These are phyloP conservation scores for Pandemis heparana DNA, from an alignment of 2,888 invertebrate genomes.

Conservation along the genomic window DNA sequence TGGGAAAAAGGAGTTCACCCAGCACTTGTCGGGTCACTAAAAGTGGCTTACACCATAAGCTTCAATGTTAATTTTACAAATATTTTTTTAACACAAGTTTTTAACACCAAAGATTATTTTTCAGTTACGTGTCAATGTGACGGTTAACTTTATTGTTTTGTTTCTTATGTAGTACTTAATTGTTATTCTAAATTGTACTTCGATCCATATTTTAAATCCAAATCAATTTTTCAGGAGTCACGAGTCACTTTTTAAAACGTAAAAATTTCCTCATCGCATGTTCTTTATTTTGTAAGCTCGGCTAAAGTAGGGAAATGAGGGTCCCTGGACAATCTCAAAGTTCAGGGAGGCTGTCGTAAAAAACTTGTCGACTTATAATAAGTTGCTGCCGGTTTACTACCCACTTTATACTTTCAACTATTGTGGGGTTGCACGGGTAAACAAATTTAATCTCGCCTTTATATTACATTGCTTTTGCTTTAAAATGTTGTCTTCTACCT, in stretches of 20 bases:
- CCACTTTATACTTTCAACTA: slow-evolving; percentile 33
- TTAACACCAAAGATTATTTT: no score
- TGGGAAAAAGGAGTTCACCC: no score
- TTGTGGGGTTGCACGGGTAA: slow-evolving; percentile 11
- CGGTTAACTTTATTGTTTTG: no score
- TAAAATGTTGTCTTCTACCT: neutral
- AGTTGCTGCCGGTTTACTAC: slow-evolving; percentile 35
- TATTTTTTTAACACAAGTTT: no score
- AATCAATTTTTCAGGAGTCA: no score
- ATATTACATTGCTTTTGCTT: slow-evolving; percentile 1
- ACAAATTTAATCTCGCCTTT: slow-evolving; percentile 21
- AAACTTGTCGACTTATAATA: slow-evolving; percentile 36
- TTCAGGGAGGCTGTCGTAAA: slow-evolving; percentile 27
- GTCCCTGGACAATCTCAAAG: slow-evolving; percentile 18
- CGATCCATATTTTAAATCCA: no score
- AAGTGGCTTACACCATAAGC: no score
- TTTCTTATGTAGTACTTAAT: no score
- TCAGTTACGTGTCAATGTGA: no score
- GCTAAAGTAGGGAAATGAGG: slow-evolving; percentile 29
- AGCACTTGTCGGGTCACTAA: no score
- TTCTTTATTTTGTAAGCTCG: slow-evolving; percentile 2
- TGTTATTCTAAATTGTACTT: no score
- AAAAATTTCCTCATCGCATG: neutral
- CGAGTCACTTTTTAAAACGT: neutral
- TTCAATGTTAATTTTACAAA: no score